phyloP scores from a whole-genome alignment of 2,113 vertebrate genomes.

The Aplodontia rufa region DNA sequence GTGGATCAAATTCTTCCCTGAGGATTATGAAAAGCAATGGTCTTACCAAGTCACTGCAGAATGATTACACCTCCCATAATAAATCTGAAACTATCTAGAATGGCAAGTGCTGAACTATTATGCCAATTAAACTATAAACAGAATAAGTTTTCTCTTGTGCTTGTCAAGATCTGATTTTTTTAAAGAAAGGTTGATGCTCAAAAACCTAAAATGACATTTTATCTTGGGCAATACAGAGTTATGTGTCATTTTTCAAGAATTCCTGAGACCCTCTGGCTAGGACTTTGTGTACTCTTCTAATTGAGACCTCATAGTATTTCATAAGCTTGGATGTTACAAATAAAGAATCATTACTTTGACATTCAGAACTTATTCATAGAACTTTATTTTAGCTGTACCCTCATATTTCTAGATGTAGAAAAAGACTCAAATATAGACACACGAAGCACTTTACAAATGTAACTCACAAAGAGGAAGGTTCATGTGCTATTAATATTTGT shows the following conservation, averaged over 20 bases:
- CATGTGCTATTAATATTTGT: not conserved
- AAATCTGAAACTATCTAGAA: not conserved
- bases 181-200: not conserved
- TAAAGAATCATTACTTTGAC: constrained; percentile 58
- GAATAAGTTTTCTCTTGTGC: not conserved
- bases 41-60: not conserved
- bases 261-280: constrained; percentile 45
- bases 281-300: constrained; percentile 65
- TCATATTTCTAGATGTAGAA: constrained; percentile 63
- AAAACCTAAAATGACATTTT: not conserved
- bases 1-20: constrained; percentile 1
- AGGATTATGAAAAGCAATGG: constrained; percentile 12
- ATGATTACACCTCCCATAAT: not conserved
- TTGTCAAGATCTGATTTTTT: not conserved
- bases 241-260: constrained; percentile 6
- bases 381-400: constrained; percentile 69
- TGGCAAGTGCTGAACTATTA: constrained; percentile 33
- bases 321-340: constrained; percentile 56
- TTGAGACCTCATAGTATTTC: constrained; percentile 64
- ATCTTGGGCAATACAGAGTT: not conserved
- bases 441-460: not conserved
- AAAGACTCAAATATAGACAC: constrained; percentile 51
- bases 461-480: not conserved
- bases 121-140: not conserved
- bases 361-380: constrained; percentile 78